Percentiles rank a stretch among this genome's conserved stretches.
Evolutionary conservation across 37 sponge, comb jelly and placozoan genomes (phyloP).

Genomic region (Petrosia ficiformis): DNA sequence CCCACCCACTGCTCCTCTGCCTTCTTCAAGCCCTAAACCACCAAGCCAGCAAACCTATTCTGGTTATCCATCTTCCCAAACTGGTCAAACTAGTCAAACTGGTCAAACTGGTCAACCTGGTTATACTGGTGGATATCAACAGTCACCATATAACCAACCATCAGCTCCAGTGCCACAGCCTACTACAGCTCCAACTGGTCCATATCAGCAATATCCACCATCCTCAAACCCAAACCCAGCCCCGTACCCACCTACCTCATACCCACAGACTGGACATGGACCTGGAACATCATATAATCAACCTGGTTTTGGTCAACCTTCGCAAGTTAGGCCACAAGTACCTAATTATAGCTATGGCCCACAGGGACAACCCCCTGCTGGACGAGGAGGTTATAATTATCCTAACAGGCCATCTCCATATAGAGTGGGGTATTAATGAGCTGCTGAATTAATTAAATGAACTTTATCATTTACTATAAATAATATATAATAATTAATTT

Average conservation of each 20-base stretch:
- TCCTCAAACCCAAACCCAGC: neutral
- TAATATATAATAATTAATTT: too few relatives aligned
- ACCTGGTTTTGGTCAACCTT: neutral
- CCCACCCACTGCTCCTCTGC: neutral
- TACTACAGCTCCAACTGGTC: neutral
- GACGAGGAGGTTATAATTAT: neutral
- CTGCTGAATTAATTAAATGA: too few relatives aligned
- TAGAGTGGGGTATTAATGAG: neutral
- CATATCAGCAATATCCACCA: neutral
- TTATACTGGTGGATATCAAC: too few relatives aligned
- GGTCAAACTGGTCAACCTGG: neutral
- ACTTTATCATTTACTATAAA: too few relatives aligned
- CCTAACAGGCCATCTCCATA: neutral
- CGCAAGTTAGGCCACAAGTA: too few relatives aligned
- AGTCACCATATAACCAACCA: too few relatives aligned
- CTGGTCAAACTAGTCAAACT: too few relatives aligned
- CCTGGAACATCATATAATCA: neutral
- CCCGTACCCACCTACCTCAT: neutral
- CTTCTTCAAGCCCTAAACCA: neutral
- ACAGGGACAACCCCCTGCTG: neutral
- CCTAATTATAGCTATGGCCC: too few relatives aligned
- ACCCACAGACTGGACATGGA: neutral
- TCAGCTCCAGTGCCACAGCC: too few relatives aligned
- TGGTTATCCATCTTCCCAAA: neutral
- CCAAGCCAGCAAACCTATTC: neutral